A percentile compares a stretch with the other conserved stretches of the same genome.
phyloP scores from a whole-genome alignment of 2,797 vertebrate species.

The Cetoscarus ocellatus region DNA sequence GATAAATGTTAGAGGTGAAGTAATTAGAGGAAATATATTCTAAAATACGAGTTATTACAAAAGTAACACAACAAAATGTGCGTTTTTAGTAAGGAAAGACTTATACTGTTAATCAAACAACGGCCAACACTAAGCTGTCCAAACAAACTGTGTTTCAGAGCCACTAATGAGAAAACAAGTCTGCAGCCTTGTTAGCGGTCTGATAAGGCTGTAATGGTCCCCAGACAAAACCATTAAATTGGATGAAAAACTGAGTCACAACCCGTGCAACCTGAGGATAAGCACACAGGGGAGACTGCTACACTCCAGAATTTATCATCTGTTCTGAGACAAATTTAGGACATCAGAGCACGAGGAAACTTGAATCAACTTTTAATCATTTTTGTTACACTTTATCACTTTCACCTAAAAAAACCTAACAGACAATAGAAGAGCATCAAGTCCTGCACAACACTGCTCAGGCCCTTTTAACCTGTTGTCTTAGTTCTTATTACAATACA shows the following conservation, averaged over 20 bases:
- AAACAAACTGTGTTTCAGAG: neutral
- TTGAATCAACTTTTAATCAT: neutral
- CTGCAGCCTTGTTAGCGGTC: neutral
- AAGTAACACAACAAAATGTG: neutral
- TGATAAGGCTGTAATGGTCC: neutral
- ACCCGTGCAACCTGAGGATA: neutral
- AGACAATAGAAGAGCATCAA: too few relatives aligned
- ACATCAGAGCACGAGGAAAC: too few relatives aligned
- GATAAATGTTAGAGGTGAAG: too few relatives aligned
- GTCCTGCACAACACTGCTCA: too few relatives aligned
- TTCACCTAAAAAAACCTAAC: neutral
- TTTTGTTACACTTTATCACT: neutral
- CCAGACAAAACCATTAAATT: neutral
- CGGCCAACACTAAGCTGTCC: neutral
- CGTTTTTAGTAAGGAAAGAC: neutral
- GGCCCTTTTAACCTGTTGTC: too few relatives aligned
- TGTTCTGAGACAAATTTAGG: neutral
- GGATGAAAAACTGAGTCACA: neutral
- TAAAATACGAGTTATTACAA: neutral
- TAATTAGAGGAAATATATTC: neutral
- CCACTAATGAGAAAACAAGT: conserved; percentile 6
- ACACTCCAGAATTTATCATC: neutral
- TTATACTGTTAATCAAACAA: neutral
- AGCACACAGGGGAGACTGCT: neutral
- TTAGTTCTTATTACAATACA: too few relatives aligned